Base-by-base conservation (phyloP, 2,888 invertebrate genomes). In the Chironomus riparius region DNA sequence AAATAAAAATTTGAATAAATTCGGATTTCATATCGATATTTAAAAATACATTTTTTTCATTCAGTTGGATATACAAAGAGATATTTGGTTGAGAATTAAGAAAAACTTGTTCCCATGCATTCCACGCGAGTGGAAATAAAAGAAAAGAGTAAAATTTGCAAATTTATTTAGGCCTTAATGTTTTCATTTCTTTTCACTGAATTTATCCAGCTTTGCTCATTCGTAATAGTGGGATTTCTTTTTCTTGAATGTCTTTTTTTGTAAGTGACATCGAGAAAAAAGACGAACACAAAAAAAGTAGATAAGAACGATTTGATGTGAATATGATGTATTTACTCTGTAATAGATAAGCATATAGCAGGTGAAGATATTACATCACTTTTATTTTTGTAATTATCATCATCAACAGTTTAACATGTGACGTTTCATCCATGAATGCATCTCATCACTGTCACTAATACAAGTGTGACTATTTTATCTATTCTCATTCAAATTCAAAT, bases 1-100 rank as follows among this genome's bases (percentile, higher is more conserved):
- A 50, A 22, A 71, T 72, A 50, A 61, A 56, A 72, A 61, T 72
- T 72, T 61, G 72, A 72, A 72, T 72, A 72, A 72, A 72, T 72
- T 72, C 72, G 61, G 72, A 72, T 72, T 62, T 62, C 13, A 12
- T 22, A 38, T 24, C 65, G 21, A 65, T 65, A 24, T 21, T 65
- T 65, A 65, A 13, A 65, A 65, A 24, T 65, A 24, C 65, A 65
- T 21, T 13, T 13, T 15, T 56, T 18, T 56, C 56, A 18, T 18
- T 56, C 38, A 38, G 38, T 38, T 38, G 38, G 10, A 10, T 10
- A 2, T 38, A 38, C 10, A 38, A 38, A 38, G 38, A 10, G 10
- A 38, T 38, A 38, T 38, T 38, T 38, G 38, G 38, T 1, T 38
- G 10, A 38, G 56, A 18, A 56, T 18, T 18, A 56, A 15, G 15